Conservation (phyloP, 1,140 invertebrate species). For the Bombus picipes region DNA sequence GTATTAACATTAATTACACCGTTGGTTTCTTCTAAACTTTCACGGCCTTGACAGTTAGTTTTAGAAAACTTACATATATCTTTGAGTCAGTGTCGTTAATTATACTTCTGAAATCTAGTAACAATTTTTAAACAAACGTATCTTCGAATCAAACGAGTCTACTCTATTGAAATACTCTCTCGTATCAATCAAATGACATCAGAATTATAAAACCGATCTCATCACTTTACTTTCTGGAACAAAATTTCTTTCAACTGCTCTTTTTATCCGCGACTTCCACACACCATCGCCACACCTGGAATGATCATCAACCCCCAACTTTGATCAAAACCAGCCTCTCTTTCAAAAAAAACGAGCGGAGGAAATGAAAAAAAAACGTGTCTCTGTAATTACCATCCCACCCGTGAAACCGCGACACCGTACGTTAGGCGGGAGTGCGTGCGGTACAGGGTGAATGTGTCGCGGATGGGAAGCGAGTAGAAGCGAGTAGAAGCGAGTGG, state of each 20-base stretch:
- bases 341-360: not conserved
- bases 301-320: not conserved
- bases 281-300: accelerated
- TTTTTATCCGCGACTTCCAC: not conserved
- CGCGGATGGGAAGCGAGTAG: not conserved
- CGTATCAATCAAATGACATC: too few relatives aligned
- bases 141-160: not conserved
- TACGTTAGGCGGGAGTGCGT: not conserved
- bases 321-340: not conserved
- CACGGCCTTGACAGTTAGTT: too few relatives aligned
- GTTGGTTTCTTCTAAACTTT: too few relatives aligned
- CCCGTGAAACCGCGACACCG: not conserved
- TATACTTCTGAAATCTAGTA: not conserved
- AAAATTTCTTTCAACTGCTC: too few relatives aligned
- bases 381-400: not conserved
- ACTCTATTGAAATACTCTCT: too few relatives aligned
- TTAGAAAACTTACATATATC: too few relatives aligned
- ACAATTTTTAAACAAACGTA: not conserved
- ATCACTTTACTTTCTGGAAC: too few relatives aligned
- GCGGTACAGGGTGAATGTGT: conserved; percentile 4
- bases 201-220: too few relatives aligned
- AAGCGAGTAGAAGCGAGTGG: not conserved
- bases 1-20: too few relatives aligned
- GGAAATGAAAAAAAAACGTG: not conserved
- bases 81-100: not conserved